phyloP scores from a whole-genome alignment of 2,113 vertebrate species.

The Pleuronectes platessa region DNA sequence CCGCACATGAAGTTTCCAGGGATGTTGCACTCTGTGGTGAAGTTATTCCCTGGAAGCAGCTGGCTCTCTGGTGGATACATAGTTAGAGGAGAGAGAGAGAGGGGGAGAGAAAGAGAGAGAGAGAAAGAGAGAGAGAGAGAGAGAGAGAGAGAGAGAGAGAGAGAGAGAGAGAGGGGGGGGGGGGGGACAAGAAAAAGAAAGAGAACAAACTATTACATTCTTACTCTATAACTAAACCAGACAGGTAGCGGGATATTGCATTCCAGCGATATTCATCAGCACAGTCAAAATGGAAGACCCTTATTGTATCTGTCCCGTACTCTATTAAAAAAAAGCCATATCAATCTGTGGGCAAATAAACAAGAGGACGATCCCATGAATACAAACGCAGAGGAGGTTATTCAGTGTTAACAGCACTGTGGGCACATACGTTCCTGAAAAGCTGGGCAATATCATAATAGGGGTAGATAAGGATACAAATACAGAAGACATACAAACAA shows the following conservation, averaged over 20 bases:
- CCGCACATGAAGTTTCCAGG: constrained; percentile 97
- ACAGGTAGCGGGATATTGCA: constrained; percentile 24
- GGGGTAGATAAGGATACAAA: constrained; percentile 39
- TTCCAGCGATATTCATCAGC: constrained; percentile 30
- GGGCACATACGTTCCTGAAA: neutral
- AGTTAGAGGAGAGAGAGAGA: constrained; percentile 5
- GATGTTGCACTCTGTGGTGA: constrained; percentile 96
- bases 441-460: constrained; percentile 14
- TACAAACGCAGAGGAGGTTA: constrained; percentile 36
- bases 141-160: constrained; percentile 5
- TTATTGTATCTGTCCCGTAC: constrained; percentile 26
- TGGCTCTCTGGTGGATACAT: constrained; percentile 87
- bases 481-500: constrained; percentile 18
- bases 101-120: neutral
- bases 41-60: constrained; percentile 94
- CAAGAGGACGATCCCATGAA: constrained; percentile 39
- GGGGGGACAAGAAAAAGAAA: constrained; percentile 1
- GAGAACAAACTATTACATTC: constrained; percentile 26
- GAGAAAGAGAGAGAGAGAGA: neutral
- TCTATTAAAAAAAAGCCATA: constrained; percentile 39
- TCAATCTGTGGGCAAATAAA: constrained; percentile 42
- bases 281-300: constrained; percentile 16
- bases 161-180: neutral
- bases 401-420: constrained; percentile 24
- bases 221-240: constrained; percentile 21